phyloP scores from a whole-genome alignment of 2,888 invertebrate species.

The Philopedon plagiatum region DNA sequence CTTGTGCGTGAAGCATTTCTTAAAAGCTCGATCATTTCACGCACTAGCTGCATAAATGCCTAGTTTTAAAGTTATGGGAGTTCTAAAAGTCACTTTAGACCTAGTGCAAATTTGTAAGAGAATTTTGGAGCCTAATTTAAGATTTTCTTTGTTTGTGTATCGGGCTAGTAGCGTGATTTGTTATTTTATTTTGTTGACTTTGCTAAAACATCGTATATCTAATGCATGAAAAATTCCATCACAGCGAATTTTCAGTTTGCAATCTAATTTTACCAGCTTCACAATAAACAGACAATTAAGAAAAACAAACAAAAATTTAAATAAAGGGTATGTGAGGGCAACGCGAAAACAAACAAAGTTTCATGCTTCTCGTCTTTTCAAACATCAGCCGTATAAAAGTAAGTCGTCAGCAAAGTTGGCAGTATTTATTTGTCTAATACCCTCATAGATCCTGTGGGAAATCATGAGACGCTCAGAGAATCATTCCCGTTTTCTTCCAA shows the following conservation, averaged over 20 bases:
- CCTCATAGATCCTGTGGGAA: constrained; percentile 66
- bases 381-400: constrained; percentile 53
- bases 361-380: constrained; percentile 32
- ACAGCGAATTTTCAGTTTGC: not conserved
- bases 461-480: constrained; percentile 61
- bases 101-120: too few relatives aligned
- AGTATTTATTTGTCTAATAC: constrained; percentile 66
- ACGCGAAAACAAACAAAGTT: constrained; percentile 30
- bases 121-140: too few relatives aligned
- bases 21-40: too few relatives aligned
- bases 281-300: constrained; percentile 19
- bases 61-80: too few relatives aligned
- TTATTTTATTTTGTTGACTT: too few relatives aligned
- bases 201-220: too few relatives aligned
- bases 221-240: too few relatives aligned
- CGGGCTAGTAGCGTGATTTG: too few relatives aligned
- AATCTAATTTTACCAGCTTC: not conserved
- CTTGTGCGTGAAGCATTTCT: too few relatives aligned
- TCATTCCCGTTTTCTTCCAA: constrained; percentile 40
- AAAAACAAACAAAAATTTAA: constrained; percentile 40
- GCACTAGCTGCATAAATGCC: too few relatives aligned
- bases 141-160: too few relatives aligned
- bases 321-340: constrained; percentile 26
- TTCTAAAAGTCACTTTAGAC: too few relatives aligned
- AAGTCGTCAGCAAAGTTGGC: constrained; percentile 64